Evolutionary conservation across 1,140 invertebrate genomes (phyloP), one percentile per base, ranked within the genome.

Genomic region (Cheumatopsyche charites): DNA sequence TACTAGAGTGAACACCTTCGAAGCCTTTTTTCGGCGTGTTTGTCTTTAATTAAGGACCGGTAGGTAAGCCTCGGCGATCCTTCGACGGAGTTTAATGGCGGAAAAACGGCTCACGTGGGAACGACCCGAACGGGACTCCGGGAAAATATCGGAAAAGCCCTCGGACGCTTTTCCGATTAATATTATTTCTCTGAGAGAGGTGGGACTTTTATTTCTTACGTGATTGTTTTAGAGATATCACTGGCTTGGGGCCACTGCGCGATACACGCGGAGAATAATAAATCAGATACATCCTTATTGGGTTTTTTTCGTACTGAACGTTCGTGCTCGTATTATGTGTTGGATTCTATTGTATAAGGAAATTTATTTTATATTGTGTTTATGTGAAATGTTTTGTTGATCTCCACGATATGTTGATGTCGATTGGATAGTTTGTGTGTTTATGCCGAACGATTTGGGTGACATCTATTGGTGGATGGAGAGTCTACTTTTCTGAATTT

Each of bases 41-140:
- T 73, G 67, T 73, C 71, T 73, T 73, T 73, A 73, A 73, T 73
- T 73, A 73, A 73, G 65, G 25, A 43, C 41, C 36, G 41, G 17
- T 52, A 65, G 19, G 52, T 73, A 73, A 73, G 71, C 71, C 65
- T 47, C 42, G 23, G 3, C 63, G 66, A 73, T 73, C 71, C 71
- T 73, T 66, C 71, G 43, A 73, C 62, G 43, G 36, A 73, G 71
- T 73, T 73, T 73, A 73, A 73, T 73, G 65, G 15, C 63, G 17
- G 41, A n/a, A 47, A 45, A 65, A 73, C 61, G 71, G 65, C 29
- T 67, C 71, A 70, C 67, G 19, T 25, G 65, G 71, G 65, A 62
- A 58, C 19, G 21, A 41, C 11, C 61, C 61, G 43, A 15, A 13
- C 3, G 13, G 12, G 15, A 47, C 11, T 3, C 11, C 11, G 15